A percentile compares a stretch with the other conserved stretches of the same genome.
These are phyloP conservation scores for Parotia lawesii DNA, from an alignment of 2,113 vertebrate species.

Conservation along the genomic window DNA sequence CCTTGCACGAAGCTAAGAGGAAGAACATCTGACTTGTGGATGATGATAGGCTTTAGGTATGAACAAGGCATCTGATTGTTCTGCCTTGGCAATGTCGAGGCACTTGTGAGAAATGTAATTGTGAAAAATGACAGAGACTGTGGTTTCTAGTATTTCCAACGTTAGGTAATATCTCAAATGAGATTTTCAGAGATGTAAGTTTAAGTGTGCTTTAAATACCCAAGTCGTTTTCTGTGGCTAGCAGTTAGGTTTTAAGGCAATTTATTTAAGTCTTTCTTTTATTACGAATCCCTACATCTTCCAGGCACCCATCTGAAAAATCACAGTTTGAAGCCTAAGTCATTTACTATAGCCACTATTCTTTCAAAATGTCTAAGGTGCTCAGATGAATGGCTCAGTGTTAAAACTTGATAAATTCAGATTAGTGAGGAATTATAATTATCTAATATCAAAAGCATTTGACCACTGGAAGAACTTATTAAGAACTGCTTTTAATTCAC, in stretches of 20 bases:
- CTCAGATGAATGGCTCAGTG: constrained; percentile 17
- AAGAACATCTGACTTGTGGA: background rate
- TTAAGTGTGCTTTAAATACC: constrained; percentile 6
- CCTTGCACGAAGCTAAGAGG: background rate
- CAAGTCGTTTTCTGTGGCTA: background rate
- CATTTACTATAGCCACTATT: constrained; percentile 12
- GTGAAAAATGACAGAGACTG: background rate
- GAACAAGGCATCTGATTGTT: background rate
- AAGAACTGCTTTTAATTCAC: constrained; percentile 32
- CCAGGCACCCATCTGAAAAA: background rate
- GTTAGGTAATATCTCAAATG: background rate
- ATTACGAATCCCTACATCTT: constrained; percentile 8
- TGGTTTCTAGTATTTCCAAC: background rate
- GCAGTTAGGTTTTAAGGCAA: background rate
- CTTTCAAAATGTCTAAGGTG: constrained; percentile 34
- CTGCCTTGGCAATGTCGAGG: background rate
- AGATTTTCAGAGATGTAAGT: background rate
- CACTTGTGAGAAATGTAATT: background rate
- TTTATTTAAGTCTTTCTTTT: constrained; percentile 18
- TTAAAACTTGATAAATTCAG: constrained; percentile 39
- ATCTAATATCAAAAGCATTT: constrained; percentile 44
- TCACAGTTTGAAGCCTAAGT: background rate
- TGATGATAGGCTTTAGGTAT: background rate
- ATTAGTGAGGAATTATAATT: constrained; percentile 47
- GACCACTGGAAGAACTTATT: constrained; percentile 37